Percentiles rank a stretch among this genome's conserved stretches.
phyloP scores from a whole-genome alignment of 2,888 invertebrate genomes.

The Pseudococcus longispinus region DNA sequence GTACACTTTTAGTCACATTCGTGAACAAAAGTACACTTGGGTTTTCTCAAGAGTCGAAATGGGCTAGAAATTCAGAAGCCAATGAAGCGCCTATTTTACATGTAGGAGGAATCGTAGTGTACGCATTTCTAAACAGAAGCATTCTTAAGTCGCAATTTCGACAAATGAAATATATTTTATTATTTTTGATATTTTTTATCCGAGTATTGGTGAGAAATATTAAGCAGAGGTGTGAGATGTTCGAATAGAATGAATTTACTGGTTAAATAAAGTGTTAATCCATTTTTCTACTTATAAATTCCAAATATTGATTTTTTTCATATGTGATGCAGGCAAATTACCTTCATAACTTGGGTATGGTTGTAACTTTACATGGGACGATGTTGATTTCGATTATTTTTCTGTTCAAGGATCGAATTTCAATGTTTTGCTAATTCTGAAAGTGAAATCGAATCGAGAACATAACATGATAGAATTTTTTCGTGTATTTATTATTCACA shows the following conservation, averaged over 20 bases:
- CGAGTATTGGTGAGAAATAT: background rate
- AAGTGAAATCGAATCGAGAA: background rate
- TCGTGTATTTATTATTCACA: no score
- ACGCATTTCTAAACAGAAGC: background rate
- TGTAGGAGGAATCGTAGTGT: background rate
- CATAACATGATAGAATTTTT: background rate
- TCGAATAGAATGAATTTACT: background rate
- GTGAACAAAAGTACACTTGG: background rate
- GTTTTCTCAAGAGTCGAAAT: background rate
- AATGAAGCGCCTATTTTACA: background rate
- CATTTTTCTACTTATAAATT: conserved; percentile 9
- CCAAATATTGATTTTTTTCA: conserved; percentile 24
- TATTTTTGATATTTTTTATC: background rate
- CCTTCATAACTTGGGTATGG: background rate
- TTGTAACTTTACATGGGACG: background rate
- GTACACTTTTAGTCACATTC: background rate
- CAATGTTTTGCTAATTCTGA: background rate
- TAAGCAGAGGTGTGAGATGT: background rate
- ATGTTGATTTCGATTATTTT: background rate
- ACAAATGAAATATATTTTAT: background rate
- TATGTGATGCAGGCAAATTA: background rate
- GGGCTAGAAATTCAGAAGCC: background rate
- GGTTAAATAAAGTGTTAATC: background rate
- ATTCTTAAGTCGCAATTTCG: background rate
- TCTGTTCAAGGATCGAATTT: background rate